phyloP scores from a whole-genome alignment of 1,140 invertebrate species.

The Mylabris phalerata region DNA sequence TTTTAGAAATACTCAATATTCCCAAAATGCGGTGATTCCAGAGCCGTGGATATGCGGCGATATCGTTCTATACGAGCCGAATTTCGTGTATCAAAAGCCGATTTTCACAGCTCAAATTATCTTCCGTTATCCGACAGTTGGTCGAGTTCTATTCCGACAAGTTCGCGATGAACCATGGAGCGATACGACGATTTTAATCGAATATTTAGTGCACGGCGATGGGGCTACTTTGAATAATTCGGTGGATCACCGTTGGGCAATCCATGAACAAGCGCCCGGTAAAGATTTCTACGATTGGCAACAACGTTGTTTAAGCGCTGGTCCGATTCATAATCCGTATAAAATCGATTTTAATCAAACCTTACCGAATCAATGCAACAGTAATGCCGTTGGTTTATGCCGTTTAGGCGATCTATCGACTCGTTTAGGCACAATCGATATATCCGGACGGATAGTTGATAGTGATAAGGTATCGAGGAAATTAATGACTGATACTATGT shows the following conservation, averaged over 20 bases:
- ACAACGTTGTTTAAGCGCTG: slow-evolving; percentile 72
- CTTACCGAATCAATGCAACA: slow-evolving; percentile 47
- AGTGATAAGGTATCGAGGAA: slow-evolving; percentile 59
- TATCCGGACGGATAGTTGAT: slow-evolving; percentile 63
- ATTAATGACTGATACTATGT: slow-evolving; percentile 69
- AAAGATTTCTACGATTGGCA: slow-evolving; percentile 90
- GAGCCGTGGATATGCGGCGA: slow-evolving; percentile 63
- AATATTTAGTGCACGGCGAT: slow-evolving; percentile 80
- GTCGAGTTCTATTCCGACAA: slow-evolving; percentile 79
- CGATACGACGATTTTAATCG: slow-evolving; percentile 72
- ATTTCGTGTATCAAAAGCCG: slow-evolving; percentile 61
- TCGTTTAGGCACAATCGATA: slow-evolving; percentile 62
- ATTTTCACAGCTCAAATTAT: slow-evolving; percentile 67
- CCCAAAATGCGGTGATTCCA: slow-evolving; percentile 34
- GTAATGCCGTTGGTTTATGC: slow-evolving; percentile 51
- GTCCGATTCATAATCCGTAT: slow-evolving; percentile 74
- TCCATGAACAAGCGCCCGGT: slow-evolving; percentile 56
- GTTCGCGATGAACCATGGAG: slow-evolving; percentile 62
- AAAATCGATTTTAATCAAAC: slow-evolving; percentile 48
- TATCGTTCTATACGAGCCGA: slow-evolving; percentile 55
- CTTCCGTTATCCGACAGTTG: slow-evolving; percentile 82
- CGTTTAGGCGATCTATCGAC: slow-evolving; percentile 59
- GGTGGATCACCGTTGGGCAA: slow-evolving; percentile 64
- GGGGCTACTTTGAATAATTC: slow-evolving; percentile 75
- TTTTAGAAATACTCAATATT: slow-evolving; percentile 33